A percentile compares a stretch with the other conserved stretches of the same genome.
These are phyloP conservation scores for Cheiracanthium punctorium DNA, from an alignment of 2,888 invertebrate species.

Conservation along the genomic window DNA sequence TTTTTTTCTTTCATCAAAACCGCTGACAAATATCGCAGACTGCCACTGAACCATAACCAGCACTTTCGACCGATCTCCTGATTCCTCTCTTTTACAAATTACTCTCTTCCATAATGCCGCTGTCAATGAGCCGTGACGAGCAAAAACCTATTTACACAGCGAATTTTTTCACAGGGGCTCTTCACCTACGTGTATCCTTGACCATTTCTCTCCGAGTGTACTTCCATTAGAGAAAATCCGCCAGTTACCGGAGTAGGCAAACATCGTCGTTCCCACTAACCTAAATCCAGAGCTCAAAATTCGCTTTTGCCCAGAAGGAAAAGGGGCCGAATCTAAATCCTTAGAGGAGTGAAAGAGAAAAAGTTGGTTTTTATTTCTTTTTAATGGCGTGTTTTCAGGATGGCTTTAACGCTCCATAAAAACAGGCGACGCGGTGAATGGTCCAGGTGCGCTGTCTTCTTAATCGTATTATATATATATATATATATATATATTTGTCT, in stretches of 20 bases:
- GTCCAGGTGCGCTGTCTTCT: neutral
- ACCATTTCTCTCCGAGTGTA: too few species aligned
- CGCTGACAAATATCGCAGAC: too few species aligned
- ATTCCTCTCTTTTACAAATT: too few species aligned
- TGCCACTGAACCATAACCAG: too few species aligned
- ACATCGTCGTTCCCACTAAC: neutral
- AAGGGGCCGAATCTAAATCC: neutral
- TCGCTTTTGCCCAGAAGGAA: neutral
- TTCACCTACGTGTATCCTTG: neutral
- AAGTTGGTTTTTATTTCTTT: constrained; percentile 5
- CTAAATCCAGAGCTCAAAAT: neutral
- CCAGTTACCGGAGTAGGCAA: too few species aligned
- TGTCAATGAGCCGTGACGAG: neutral
- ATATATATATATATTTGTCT: too few species aligned
- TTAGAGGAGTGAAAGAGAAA: neutral
- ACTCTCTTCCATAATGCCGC: neutral
- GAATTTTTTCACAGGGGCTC: too few species aligned
- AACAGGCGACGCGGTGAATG: constrained; percentile 15
- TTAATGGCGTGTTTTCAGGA: constrained; percentile 22
- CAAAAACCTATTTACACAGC: neutral
- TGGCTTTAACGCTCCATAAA: constrained; percentile 57
- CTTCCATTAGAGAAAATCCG: too few species aligned
- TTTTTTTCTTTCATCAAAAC: too few species aligned
- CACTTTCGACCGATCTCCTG: too few species aligned
- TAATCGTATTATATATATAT: too few species aligned